phyloP scores from a whole-genome alignment of 2,113 vertebrate species.

The Burhinus bistriatus region DNA sequence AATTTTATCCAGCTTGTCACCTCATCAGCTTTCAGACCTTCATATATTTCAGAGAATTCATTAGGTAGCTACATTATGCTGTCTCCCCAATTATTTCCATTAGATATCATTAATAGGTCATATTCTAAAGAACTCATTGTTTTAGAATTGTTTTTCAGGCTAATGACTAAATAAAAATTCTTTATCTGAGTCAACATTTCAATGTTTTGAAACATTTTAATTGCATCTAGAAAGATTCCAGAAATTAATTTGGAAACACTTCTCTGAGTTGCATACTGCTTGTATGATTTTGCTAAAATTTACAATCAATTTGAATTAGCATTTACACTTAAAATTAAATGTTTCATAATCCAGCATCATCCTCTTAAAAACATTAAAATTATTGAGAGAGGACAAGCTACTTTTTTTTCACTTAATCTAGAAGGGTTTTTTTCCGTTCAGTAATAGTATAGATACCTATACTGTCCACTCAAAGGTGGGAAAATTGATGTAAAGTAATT shows the following conservation, averaged over 20 bases:
- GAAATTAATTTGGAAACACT: background rate
- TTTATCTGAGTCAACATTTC: background rate
- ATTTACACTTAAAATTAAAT: background rate
- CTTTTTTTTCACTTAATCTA: background rate
- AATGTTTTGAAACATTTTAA: background rate
- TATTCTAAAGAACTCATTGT: background rate
- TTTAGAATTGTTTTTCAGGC: background rate
- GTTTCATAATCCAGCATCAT: background rate
- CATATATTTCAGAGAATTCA: background rate
- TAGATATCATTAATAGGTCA: background rate
- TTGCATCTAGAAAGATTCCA: background rate
- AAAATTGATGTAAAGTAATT: constrained; percentile 37
- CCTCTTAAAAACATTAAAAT: background rate
- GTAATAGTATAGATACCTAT: background rate
- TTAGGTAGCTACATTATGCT: background rate
- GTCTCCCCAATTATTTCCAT: background rate
- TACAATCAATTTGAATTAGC: background rate
- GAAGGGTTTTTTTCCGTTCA: background rate
- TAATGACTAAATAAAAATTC: background rate
- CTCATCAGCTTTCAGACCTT: background rate
- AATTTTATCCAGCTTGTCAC: background rate
- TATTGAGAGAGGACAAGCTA: background rate
- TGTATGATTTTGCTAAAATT: background rate
- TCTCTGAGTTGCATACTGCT: background rate
- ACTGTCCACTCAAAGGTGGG: background rate